These are phyloP conservation scores for Bombus waltoni DNA, from an alignment of 1,140 invertebrate genomes.

Conservation along the genomic window DNA sequence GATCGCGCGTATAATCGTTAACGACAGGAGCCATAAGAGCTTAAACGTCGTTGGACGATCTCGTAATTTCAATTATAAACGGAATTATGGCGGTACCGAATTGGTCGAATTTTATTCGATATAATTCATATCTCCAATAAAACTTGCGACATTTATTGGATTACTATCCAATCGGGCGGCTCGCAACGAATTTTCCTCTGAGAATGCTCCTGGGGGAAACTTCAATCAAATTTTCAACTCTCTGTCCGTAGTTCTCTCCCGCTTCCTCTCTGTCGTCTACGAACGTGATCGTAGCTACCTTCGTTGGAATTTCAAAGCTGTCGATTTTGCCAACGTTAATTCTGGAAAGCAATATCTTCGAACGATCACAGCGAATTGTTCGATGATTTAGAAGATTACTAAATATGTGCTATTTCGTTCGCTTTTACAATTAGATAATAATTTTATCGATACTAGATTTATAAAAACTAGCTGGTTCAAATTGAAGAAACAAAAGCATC, in stretches of 20 bases:
- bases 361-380: background rate
- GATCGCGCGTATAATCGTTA: background rate
- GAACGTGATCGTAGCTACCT: no score
- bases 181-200: conserved; percentile 21
- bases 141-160: conserved; percentile 30
- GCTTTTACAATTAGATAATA: no score
- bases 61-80: conserved; percentile 23
- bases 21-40: background rate
- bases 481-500: no score
- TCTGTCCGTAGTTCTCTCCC: background rate
- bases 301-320: background rate
- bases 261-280: background rate
- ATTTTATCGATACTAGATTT: no score
- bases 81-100: background rate
- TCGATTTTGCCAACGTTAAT: background rate
- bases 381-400: background rate
- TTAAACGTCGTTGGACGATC: background rate
- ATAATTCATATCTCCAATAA: conserved; percentile 18
- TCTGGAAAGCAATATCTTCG: background rate
- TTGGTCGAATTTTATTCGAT: background rate
- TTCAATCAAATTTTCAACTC: conserved; percentile 39
- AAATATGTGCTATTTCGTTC: no score
- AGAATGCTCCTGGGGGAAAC: conserved; percentile 2
- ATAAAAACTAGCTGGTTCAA: no score
- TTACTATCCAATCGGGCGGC: conserved; percentile 19